phyloP scores from a whole-genome alignment of 1,140 invertebrate genomes.

The Tenebrio molitor region DNA sequence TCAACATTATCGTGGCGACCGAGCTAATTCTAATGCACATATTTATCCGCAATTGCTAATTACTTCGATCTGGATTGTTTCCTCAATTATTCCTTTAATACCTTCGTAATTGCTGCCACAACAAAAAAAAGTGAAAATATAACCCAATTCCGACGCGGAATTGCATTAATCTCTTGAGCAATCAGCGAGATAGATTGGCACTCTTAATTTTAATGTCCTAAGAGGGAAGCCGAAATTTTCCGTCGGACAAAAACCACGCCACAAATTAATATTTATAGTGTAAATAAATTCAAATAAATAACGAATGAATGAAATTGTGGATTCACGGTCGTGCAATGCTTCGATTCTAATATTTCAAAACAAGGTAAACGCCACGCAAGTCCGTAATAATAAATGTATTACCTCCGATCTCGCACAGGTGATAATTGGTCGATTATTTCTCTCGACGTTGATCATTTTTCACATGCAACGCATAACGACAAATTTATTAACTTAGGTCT shows the following conservation, averaged over 20 bases:
- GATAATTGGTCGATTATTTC: too few relatives aligned
- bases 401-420: neutral
- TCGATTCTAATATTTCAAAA: constrained; percentile 4
- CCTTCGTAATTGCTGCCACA: neutral
- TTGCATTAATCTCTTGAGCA: constrained; percentile 15
- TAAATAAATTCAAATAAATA: constrained; percentile 21
- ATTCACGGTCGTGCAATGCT: constrained; percentile 26
- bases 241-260: constrained; percentile 9
- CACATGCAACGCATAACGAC: too few relatives aligned
- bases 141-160: constrained; percentile 6
- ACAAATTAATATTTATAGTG: constrained; percentile 15
- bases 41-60: constrained; percentile 30
- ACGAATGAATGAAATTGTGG: constrained; percentile 14
- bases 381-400: neutral
- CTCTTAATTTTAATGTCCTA: constrained; percentile 13
- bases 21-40: constrained; percentile 30
- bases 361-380: neutral
- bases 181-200: constrained; percentile 13
- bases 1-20: constrained; percentile 20
- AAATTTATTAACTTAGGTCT: constrained; percentile 15
- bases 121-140: constrained; percentile 35
- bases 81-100: constrained; percentile 10
- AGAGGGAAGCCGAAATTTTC: neutral
- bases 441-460: too few relatives aligned
- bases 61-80: constrained; percentile 3